Base-by-base conservation (phyloP, 2,888 invertebrate genomes). In the Agapostemon virescens region DNA sequence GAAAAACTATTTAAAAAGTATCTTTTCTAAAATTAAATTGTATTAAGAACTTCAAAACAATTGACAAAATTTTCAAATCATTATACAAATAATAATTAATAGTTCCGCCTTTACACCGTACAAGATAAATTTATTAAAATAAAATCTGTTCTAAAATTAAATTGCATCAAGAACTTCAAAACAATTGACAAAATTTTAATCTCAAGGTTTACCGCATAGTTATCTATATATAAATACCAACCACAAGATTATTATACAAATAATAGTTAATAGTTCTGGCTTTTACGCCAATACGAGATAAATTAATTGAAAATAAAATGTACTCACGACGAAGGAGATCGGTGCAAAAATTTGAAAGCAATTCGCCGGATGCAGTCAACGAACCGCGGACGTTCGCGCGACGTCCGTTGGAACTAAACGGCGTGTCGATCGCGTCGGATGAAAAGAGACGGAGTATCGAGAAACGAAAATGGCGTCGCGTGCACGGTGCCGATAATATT, bases 381-480 rank as follows among this genome's bases (percentile, higher is more conserved):
- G 52, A 63, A 71, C n/a, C 1, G 15, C 42, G 40, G 11, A 40
- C 7, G 72, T 80, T 76, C 15, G 6, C 36, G 30, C 67, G 68
- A n/a, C 63, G n/a, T 9, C 73, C 77, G 67, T 20, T 38, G 2
- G 40, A 73, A 74, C 58, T 70, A 66, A 33, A 6, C 3, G 58
- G 75, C 79, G 82, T 70, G 9, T 7, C n/a, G 5, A 49, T 64
- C 69, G 58, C 66, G 17, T 4, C n/a, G 11, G 77, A 42, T 61
- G 5, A 36, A 78, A 55, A 78, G 80, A 86, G 81, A 79, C 55
- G 66, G 77, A 67, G 13, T 45, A 82, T 58, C 69, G 70, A 67
- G 85, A 85, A 87, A 88, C 84, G 79, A 89, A 89, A 88, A 89
- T 89, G 89, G 89, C 87, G 88, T 86, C 84, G 87, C 86, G 88